A percentile compares a stretch with the other conserved stretches of the same genome.
Conservation (phyloP, 2,797 vertebrate genomes). For the Cryptoblepharus egeriae region DNA sequence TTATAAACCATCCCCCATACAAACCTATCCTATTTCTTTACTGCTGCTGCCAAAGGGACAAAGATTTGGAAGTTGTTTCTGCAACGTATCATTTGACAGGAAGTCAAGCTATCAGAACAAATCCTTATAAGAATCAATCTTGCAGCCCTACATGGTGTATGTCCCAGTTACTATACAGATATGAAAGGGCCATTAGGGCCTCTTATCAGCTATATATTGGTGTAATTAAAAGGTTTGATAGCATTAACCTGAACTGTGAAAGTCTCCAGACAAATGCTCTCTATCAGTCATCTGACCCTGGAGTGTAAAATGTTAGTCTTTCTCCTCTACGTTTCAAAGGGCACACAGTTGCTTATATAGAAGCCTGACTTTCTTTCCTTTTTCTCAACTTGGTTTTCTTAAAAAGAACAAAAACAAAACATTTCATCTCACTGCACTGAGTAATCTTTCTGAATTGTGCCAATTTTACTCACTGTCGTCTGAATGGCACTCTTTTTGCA, state of each 20-base stretch:
- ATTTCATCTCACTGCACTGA: background rate
- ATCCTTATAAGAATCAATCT: conserved; percentile 86
- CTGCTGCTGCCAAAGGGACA: conserved; percentile 65
- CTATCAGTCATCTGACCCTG: conserved; percentile 90
- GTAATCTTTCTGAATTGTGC: background rate
- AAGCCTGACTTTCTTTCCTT: conserved; percentile 29
- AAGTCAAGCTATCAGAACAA: conserved; percentile 89
- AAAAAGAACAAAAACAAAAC: conserved; percentile 11
- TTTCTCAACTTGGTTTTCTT: conserved; percentile 20
- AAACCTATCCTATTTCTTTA: conserved; percentile 21
- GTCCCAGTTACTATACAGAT: conserved; percentile 84
- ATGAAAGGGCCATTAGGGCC: conserved; percentile 92
- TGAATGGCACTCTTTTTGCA: background rate
- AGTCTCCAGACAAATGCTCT: conserved; percentile 85
- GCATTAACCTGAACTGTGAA: conserved; percentile 81
- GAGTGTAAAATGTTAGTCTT: conserved; percentile 80
- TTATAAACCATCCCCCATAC: conserved; percentile 24
- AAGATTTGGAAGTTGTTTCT: conserved; percentile 78
- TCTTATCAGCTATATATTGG: conserved; percentile 89
- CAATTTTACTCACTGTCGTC: conserved; percentile 13
- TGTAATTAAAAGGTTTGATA: conserved; percentile 93
- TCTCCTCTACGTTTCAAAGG: conserved; percentile 61
- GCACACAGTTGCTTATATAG: background rate
- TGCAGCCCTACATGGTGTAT: conserved; percentile 78
- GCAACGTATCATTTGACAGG: conserved; percentile 91